Evolutionary conservation across 1,140 invertebrate species (phyloP).

Genomic region (Eumaeus atala): DNA sequence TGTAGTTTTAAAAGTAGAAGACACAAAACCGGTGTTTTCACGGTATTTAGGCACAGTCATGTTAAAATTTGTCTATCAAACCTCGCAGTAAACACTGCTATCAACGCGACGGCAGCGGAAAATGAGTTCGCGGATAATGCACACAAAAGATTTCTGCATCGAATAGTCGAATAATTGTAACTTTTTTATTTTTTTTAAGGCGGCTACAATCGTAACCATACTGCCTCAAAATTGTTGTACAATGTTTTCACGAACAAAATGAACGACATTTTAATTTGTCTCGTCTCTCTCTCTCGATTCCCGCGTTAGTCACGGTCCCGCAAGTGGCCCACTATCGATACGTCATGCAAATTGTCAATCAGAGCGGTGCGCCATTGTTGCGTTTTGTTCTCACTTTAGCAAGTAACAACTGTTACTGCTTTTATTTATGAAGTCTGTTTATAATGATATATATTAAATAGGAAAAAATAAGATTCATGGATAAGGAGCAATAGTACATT

Average conservation of each 20-base stretch:
- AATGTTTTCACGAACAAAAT: conserved; percentile 13
- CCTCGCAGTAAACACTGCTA: conserved; percentile 21
- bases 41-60: conserved; percentile 16
- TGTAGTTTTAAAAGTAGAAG: conserved; percentile 1
- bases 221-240: background rate
- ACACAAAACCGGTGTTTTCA: conserved; percentile 6
- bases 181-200: no score
- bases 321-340: conserved; percentile 45
- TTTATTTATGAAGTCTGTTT: no score
- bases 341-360: conserved; percentile 59
- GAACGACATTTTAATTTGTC: conserved; percentile 33
- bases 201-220: no score
- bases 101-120: conserved; percentile 24
- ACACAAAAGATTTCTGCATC: conserved; percentile 54
- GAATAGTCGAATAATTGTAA: conserved; percentile 40
- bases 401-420: no score
- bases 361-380: conserved; percentile 43
- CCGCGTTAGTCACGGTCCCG: conserved; percentile 43
- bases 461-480: no score
- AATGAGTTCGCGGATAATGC: conserved; percentile 37
- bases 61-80: conserved; percentile 19
- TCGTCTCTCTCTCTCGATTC: conserved; percentile 36
- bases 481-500: no score
- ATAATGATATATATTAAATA: no score
- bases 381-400: conserved; percentile 24